Evolutionary conservation across 2,888 invertebrate species (phyloP).

Genomic region (Caenorhabditis sinica): DNA sequence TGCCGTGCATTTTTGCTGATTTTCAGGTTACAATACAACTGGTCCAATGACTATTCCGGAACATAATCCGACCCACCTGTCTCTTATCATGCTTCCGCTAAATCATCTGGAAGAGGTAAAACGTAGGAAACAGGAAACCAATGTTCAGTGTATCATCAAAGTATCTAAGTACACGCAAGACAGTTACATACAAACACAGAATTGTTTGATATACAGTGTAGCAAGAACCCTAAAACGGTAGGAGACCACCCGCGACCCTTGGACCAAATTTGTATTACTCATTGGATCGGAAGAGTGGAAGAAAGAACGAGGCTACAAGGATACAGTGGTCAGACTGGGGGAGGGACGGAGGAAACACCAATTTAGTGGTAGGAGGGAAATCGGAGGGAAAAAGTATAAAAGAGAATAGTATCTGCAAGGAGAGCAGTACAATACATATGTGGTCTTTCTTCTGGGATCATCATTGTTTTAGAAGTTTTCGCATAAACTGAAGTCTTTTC

Average conservation of each 20-base stretch:
- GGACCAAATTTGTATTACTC: slow-evolving; percentile 8
- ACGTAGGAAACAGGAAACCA: slow-evolving; percentile 19
- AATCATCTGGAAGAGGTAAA: neutral
- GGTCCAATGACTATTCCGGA: neutral
- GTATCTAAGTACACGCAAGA: slow-evolving; percentile 27
- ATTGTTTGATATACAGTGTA: slow-evolving; percentile 8
- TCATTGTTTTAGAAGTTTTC: no score
- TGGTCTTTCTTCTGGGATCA: no score
- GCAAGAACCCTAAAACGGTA: neutral
- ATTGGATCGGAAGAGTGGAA: neutral
- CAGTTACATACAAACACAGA: no score
- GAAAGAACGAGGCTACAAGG: slow-evolving; percentile 27
- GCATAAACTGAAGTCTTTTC: no score
- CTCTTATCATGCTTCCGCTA: neutral
- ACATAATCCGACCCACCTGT: neutral
- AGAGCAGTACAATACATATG: neutral
- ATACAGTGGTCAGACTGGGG: slow-evolving; percentile 19
- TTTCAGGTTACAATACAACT: no score
- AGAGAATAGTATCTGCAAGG: neutral
- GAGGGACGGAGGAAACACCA: no score
- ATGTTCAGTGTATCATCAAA: slow-evolving; percentile 36
- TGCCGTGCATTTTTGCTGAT: neutral
- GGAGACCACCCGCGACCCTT: slow-evolving; percentile 1
- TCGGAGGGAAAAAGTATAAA: slow-evolving; percentile 11
- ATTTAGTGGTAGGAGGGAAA: neutral